Base-by-base conservation (phyloP, 2,888 invertebrate genomes). In the Leistus spinibarbis region DNA sequence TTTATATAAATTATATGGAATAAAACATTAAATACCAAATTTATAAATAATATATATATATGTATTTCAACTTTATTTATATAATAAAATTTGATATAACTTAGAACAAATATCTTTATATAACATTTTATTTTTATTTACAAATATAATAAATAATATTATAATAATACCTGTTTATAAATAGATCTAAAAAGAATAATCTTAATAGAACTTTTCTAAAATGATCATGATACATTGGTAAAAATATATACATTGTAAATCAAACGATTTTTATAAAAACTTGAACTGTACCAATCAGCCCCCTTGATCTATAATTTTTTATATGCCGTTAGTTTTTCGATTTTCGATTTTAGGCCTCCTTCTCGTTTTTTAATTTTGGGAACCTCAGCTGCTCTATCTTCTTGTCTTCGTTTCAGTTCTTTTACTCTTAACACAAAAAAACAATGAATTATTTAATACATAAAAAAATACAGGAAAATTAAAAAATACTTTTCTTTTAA, bases 401-500 rank as follows among this genome's bases (percentile, higher is more conserved):
- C 87, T 82, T 90, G 88, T 79, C 87, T 87, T 81, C 88, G 88
- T 82, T 90, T 89, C 23, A 89, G 86, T 86, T 90, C 89, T 85
- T 90, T 88, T 83, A 90, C 86, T 80, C 91, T 91, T 82, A 54
- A 86, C 87, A 62, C 77, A 76, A 79, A 72, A 16, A 71, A 54
- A 64, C 67, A 7, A 63, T 27, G 19, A 54, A 71, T 71, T 24
- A n/a, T 3, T 22, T 23, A 74, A 17, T 27, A 62, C 70, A 10
- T 13, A 19, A 23, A 27, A 66, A n/a, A 76, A 20, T 22, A 57
- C 17, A 53, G 1, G 7, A 23, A 53, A 76, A 7, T 22, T 60
- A 17, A 67, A 13, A 54, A 60, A 24, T 87, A 95, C 95, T 92
- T 92, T 86, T 95, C 94, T 86, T 95, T 95, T 77, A 93, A 90